Conservation (phyloP, 1,140 invertebrate genomes). For the honey bee (Apis mellifera) region Amel_HAv3.1 CM009940.2:6050501-6051000, state of each 20-base stretch:
- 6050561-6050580: no score
- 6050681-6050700: no score
- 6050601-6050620: neutral
- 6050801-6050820: conserved; percentile 65
- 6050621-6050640: no score
- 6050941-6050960: conserved; percentile 44
- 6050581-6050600: no score
- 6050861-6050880: conserved; percentile 54
- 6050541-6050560: conserved; percentile 4
- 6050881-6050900: conserved; percentile 65
- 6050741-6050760: conserved; percentile 21
- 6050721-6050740: conserved; percentile 11
- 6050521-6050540: no score
- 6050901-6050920: conserved; percentile 64
- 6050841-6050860: conserved; percentile 57
- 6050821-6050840: conserved; percentile 62
- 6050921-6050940: conserved; percentile 29
- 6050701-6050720: neutral
- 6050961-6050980: conserved; percentile 64
- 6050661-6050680: no score
- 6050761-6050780: conserved; percentile 37
- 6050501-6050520: neutral
- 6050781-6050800: conserved; percentile 15
- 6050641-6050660: no score
- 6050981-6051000: conserved; percentile 57